phyloP scores from a whole-genome alignment of 2,113 vertebrate genomes.

The Opisthocomus hoazin region DNA sequence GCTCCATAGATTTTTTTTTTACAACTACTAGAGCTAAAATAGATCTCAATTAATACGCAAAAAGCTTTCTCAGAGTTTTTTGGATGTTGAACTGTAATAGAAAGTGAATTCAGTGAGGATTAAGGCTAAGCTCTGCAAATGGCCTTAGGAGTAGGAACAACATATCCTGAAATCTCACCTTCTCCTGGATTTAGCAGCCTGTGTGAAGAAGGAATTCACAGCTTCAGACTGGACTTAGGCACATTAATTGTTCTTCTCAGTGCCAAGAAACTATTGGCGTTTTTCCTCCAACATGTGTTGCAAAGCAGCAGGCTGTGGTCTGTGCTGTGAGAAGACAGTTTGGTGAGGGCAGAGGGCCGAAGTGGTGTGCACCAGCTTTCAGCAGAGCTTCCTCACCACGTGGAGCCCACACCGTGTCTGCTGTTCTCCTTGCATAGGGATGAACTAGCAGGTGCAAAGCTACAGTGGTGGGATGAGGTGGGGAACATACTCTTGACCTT shows the following conservation, averaged over 20 bases:
- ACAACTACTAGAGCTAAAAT: neutral
- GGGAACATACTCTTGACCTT: neutral
- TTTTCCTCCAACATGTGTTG: neutral
- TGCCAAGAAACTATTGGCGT: neutral
- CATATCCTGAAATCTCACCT: neutral
- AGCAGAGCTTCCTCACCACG: neutral
- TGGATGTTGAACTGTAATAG: neutral
- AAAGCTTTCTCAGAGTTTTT: slow-evolving; percentile 3
- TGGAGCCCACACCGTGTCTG: neutral
- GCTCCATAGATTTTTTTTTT: neutral
- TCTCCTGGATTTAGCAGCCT: neutral
- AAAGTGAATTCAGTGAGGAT: slow-evolving; percentile 2
- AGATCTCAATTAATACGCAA: slow-evolving; percentile 24
- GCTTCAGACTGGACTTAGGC: neutral
- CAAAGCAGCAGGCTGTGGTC: neutral
- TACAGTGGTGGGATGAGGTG: neutral
- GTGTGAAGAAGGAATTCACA: neutral
- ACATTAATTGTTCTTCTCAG: neutral
- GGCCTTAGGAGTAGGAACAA: neutral
- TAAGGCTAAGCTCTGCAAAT: neutral
- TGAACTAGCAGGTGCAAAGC: neutral
- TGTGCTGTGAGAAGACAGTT: neutral
- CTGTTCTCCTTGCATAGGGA: neutral
- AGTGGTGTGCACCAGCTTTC: neutral
- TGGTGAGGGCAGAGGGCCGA: neutral